A percentile compares a stretch with the other conserved stretches of the same genome.
Conservation (phyloP, 2,113 vertebrate species). For the Anser cygnoides region DNA sequence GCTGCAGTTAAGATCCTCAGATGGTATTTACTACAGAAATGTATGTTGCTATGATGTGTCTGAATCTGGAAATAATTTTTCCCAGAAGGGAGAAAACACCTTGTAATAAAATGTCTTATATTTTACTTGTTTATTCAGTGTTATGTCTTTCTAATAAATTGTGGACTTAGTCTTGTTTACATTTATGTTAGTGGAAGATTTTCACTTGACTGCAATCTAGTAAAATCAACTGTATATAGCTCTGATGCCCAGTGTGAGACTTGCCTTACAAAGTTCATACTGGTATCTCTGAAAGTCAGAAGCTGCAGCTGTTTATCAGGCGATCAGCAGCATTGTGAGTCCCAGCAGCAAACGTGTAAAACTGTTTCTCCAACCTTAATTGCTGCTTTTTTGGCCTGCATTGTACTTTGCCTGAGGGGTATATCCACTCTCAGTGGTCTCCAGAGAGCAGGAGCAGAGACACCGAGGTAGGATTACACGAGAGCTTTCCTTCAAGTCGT, state of each 20-base stretch:
- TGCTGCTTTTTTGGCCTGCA: not conserved
- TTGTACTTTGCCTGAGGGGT: not conserved
- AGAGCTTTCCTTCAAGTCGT: not conserved
- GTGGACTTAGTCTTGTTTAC: not conserved
- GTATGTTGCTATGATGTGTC: not conserved
- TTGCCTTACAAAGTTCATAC: not conserved
- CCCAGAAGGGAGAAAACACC: slow-evolving; percentile 31
- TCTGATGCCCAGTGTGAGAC: not conserved
- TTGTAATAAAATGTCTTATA: slow-evolving; percentile 26
- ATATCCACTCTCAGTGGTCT: not conserved
- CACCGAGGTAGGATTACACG: not conserved
- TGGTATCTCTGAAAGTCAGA: not conserved
- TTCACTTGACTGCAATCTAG: not conserved
- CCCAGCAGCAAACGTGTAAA: not conserved
- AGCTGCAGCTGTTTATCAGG: not conserved
- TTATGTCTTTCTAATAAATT: slow-evolving; percentile 23
- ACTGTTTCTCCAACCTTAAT: not conserved
- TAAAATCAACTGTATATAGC: not conserved
- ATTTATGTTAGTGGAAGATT: slow-evolving; percentile 28
- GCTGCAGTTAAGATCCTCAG: slow-evolving; percentile 38
- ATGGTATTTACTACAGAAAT: slow-evolving; percentile 38
- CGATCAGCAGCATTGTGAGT: not conserved
- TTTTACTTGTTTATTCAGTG: slow-evolving; percentile 54
- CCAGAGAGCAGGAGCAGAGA: not conserved
- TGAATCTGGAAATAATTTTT: slow-evolving; percentile 56